Conservation (phyloP, 2,113 vertebrate genomes). For the Psittacara wagleri region DNA sequence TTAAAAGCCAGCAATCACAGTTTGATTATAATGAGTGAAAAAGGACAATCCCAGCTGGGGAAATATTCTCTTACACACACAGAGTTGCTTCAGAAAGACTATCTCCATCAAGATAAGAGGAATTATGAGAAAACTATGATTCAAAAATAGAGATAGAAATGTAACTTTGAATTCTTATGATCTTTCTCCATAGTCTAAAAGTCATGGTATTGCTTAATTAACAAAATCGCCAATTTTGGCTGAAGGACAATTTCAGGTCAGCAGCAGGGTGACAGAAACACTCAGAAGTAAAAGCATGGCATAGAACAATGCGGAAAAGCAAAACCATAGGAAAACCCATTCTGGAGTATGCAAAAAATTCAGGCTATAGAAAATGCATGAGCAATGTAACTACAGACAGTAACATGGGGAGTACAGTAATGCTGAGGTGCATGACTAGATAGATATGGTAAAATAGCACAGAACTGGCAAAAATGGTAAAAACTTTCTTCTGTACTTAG, state of each 20-base stretch:
- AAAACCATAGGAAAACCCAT: not conserved
- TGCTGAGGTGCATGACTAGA: not conserved
- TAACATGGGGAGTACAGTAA: not conserved
- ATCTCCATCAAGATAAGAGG: not conserved
- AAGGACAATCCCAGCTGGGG: not conserved
- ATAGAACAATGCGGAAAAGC: not conserved
- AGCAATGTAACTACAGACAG: not conserved
- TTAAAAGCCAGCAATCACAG: not conserved
- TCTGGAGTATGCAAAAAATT: not conserved
- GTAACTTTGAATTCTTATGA: not conserved
- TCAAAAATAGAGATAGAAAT: slow-evolving; percentile 13
- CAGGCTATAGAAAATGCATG: not conserved
- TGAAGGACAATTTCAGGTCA: not conserved
- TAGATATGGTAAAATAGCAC: not conserved
- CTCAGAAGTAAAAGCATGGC: not conserved
- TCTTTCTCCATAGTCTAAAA: not conserved
- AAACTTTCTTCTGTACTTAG: not conserved
- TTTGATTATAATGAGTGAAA: not conserved
- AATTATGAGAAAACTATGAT: not conserved
- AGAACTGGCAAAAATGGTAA: not conserved
- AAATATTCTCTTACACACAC: not conserved
- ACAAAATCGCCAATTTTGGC: not conserved
- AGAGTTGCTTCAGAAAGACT: not conserved
- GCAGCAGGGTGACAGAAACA: not conserved
- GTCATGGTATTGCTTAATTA: slow-evolving; percentile 1